These are phyloP conservation scores for Rhincodon typus DNA, from an alignment of 2,797 vertebrate species.

Conservation along the genomic window DNA sequence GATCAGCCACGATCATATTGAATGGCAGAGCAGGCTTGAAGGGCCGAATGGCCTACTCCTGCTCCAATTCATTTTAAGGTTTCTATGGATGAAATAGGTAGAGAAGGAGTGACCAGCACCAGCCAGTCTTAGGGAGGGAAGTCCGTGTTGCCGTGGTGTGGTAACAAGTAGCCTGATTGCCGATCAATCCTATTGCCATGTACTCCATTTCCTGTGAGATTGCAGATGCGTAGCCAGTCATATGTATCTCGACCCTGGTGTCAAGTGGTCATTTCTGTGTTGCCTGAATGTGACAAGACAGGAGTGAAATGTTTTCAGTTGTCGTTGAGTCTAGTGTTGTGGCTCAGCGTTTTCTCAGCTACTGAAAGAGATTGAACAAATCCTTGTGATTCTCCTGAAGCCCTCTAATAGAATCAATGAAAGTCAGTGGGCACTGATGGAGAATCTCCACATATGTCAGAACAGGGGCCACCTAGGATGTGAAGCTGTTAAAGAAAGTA, in stretches of 20 bases:
- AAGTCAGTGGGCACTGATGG: not conserved
- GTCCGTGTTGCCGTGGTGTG: not conserved
- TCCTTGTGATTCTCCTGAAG: not conserved
- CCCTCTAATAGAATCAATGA: not conserved
- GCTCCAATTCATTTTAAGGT: too few relatives aligned
- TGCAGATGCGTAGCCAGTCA: not conserved
- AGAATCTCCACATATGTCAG: not conserved
- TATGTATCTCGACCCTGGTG: not conserved
- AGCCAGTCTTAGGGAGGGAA: not conserved
- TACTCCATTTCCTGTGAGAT: not conserved
- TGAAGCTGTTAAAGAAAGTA: not conserved
- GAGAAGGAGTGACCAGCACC: not conserved
- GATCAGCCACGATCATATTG: too few relatives aligned
- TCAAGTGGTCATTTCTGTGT: not conserved
- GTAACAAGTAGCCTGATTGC: not conserved
- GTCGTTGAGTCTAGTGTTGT: not conserved
- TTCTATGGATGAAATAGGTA: not conserved
- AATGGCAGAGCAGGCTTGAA: too few relatives aligned
- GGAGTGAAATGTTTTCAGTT: not conserved
- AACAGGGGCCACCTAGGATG: not conserved
- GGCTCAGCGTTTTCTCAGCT: not conserved
- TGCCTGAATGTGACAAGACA: not conserved
- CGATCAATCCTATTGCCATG: not conserved
- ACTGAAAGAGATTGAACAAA: not conserved
- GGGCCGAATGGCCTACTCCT: too few relatives aligned